These are phyloP conservation scores for Erynnis tages DNA, from an alignment of 2,888 invertebrate genomes.

Conservation along the genomic window DNA sequence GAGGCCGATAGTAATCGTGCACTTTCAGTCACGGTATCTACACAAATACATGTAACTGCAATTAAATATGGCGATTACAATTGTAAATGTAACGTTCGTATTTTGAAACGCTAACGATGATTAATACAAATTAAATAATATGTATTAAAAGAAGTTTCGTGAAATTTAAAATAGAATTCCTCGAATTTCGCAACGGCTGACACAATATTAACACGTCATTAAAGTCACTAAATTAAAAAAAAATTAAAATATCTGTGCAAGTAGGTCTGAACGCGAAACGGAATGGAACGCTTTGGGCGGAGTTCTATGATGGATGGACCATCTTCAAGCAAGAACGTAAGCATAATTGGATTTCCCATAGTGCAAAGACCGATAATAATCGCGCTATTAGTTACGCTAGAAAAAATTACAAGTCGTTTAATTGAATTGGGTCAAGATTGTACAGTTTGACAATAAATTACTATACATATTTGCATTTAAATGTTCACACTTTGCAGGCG, in stretches of 20 bases:
- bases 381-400: conserved; percentile 30
- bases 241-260: background rate
- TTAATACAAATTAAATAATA: too few species aligned
- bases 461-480: conserved; percentile 28
- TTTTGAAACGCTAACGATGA: too few species aligned
- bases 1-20: conserved; percentile 47
- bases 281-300: conserved; percentile 51
- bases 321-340: conserved; percentile 65
- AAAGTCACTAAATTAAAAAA: too few species aligned
- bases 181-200: too few species aligned
- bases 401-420: conserved; percentile 15
- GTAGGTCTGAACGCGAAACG: conserved; percentile 22
- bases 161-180: background rate
- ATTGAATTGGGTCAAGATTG: conserved; percentile 35
- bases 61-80: background rate
- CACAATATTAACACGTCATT: too few species aligned
- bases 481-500: conserved; percentile 14
- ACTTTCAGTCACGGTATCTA: conserved; percentile 13
- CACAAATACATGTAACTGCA: background rate
- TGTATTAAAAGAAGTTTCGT: too few species aligned
- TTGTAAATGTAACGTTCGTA: too few species aligned
- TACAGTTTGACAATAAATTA: conserved; percentile 25
- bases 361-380: conserved; percentile 50
- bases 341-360: conserved; percentile 70
- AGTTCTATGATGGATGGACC: conserved; percentile 66